Conservation (phyloP, 1,140 invertebrate genomes). For the Cepaea nemoralis region DNA sequence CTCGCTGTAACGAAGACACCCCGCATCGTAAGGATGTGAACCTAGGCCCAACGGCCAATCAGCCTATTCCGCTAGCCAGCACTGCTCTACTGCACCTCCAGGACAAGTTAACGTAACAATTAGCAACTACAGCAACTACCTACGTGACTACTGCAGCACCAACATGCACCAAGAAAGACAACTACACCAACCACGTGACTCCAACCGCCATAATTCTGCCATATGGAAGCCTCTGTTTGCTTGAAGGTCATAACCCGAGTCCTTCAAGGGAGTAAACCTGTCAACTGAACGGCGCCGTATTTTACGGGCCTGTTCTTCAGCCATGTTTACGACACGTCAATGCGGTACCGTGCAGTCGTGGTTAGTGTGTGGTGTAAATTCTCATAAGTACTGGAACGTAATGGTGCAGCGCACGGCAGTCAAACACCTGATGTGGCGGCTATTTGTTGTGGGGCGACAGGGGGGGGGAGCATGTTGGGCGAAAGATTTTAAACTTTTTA, state of each 20-base stretch:
- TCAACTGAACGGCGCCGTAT: conserved; percentile 3
- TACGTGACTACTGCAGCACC: background rate
- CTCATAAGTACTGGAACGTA: background rate
- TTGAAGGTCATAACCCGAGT: background rate
- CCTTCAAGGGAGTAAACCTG: background rate
- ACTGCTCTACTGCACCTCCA: no score
- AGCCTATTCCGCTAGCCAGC: no score
- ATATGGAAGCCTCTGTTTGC: conserved; percentile 10
- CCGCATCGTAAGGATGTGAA: no score
- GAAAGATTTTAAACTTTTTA: no score
- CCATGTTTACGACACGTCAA: conserved; percentile 2
- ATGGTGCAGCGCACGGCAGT: background rate
- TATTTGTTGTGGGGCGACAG: background rate
- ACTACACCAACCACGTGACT: background rate
- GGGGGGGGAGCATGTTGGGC: background rate
- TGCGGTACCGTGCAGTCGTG: background rate
- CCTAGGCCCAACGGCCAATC: no score
- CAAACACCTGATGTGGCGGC: background rate
- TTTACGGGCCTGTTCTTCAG: background rate
- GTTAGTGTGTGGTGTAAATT: background rate
- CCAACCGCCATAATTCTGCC: conserved; percentile 17
- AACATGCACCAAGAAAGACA: background rate
- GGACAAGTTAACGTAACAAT: background rate
- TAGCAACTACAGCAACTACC: background rate
- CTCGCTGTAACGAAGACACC: no score